These are phyloP conservation scores for Hydraecia micacea DNA, from an alignment of 2,888 invertebrate species.

Conservation along the genomic window DNA sequence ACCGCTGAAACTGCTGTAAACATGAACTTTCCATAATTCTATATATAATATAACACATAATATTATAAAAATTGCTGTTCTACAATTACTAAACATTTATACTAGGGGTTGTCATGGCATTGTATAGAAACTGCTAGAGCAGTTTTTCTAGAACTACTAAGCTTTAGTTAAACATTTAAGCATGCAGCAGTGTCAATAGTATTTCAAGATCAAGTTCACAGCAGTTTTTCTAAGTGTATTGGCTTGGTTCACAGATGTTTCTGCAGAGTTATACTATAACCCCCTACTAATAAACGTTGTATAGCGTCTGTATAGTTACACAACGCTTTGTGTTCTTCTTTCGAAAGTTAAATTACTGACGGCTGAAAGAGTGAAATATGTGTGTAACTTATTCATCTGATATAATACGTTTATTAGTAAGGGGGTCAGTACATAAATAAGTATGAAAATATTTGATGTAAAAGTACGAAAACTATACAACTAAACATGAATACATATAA, in stretches of 20 bases:
- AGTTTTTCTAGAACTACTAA: conserved; percentile 7
- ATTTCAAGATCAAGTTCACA: conserved; percentile 9
- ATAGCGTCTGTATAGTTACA: no score
- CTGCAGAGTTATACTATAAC: neutral
- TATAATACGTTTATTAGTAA: no score
- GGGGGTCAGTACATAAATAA: conserved; percentile 27
- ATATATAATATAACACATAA: neutral
- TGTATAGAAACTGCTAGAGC: neutral
- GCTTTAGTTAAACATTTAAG: neutral
- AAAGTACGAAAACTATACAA: conserved; percentile 6
- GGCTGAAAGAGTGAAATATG: no score
- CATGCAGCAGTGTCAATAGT: conserved; percentile 23
- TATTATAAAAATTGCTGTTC: neutral
- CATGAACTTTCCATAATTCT: neutral
- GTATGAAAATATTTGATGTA: neutral
- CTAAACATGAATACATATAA: conserved; percentile 35
- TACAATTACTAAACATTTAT: neutral
- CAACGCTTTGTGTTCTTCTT: no score
- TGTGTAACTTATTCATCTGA: no score
- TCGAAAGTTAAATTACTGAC: no score
- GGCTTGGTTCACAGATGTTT: conserved; percentile 18
- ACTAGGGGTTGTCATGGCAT: neutral
- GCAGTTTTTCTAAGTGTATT: neutral
- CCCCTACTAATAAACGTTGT: no score
- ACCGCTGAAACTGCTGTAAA: neutral